Conservation (phyloP, 2,113 vertebrate species). For the Microcebus tavaratra region DNA sequence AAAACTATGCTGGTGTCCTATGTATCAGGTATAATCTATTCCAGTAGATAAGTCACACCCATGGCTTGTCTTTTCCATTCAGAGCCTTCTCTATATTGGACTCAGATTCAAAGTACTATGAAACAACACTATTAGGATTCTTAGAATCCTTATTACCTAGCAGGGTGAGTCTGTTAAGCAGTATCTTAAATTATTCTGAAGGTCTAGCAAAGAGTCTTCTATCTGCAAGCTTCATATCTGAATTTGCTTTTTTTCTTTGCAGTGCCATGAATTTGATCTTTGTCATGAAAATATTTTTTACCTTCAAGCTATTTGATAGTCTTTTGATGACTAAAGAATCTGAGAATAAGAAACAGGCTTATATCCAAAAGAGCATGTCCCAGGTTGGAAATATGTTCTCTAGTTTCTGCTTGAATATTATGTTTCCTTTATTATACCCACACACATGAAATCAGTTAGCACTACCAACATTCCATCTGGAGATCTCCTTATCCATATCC, state of each 20-base stretch:
- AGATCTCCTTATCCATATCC: neutral
- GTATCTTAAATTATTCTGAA: neutral
- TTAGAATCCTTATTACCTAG: neutral
- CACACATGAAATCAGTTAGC: neutral
- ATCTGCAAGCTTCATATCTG: neutral
- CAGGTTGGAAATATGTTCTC: neutral
- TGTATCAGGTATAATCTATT: too few relatives aligned
- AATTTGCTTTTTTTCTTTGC: neutral
- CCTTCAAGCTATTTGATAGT: neutral
- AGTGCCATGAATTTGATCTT: neutral
- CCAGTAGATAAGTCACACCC: too few relatives aligned
- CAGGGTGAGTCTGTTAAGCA: neutral
- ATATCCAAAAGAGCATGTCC: neutral
- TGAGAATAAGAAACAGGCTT: neutral
- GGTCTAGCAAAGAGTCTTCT: neutral
- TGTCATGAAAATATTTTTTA: neutral
- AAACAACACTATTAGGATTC: too few relatives aligned
- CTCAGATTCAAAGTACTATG: too few relatives aligned
- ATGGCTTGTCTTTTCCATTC: too few relatives aligned
- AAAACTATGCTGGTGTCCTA: neutral
- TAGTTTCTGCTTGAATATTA: neutral
- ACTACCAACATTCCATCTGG: neutral
- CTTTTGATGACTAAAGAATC: neutral
- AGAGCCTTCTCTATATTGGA: too few relatives aligned
- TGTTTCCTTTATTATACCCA: neutral